Conservation (phyloP, 2,113 vertebrate species). For the Ammospiza nelsoni region DNA sequence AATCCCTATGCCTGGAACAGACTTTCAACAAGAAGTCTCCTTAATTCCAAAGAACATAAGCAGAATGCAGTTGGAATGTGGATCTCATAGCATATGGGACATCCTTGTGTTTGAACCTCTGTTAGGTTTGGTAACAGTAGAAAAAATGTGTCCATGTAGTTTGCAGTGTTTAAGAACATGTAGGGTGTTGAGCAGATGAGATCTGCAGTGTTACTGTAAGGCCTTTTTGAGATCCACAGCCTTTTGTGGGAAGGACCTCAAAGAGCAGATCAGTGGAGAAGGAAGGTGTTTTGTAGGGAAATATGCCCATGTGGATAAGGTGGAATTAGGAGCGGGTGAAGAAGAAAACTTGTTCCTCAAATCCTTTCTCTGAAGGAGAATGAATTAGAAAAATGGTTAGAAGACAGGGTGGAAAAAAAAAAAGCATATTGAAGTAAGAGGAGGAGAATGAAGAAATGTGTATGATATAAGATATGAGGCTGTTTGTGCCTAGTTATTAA, state of each 20-base stretch:
- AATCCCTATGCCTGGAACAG: background rate
- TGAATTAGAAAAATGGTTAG: background rate
- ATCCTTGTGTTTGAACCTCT: background rate
- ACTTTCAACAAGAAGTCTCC: background rate
- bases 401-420: background rate
- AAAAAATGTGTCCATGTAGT: accelerated
- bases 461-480: background rate
- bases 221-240: background rate
- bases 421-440: background rate
- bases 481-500: background rate
- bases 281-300: background rate
- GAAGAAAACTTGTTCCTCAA: background rate
- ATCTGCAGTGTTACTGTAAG: background rate
- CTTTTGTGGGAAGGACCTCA: background rate
- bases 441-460: background rate
- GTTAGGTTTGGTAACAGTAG: background rate
- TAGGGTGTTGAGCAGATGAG: background rate
- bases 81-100: background rate
- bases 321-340: background rate
- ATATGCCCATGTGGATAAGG: background rate
- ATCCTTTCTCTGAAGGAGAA: background rate
- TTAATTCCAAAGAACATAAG: background rate
- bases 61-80: background rate
- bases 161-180: background rate
- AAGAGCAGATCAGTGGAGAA: background rate